Evolutionary conservation across 2,113 vertebrate species (phyloP).

Genomic region (Ammodramus savannarum): DNA sequence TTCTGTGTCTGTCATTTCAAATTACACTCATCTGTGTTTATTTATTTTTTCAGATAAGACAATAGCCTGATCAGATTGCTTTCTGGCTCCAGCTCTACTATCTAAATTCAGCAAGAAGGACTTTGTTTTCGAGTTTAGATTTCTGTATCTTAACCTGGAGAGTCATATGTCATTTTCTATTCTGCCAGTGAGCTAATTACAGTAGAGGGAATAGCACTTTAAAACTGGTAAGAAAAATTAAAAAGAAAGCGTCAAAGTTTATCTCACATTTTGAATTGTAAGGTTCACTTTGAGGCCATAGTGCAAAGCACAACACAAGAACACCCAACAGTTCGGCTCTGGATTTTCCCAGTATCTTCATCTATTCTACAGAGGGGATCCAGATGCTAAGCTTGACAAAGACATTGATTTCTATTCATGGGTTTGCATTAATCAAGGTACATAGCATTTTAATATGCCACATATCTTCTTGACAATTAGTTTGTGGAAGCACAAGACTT

Average conservation of each 20-base stretch:
- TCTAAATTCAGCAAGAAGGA: neutral
- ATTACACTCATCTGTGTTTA: neutral
- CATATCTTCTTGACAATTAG: neutral
- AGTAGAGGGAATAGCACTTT: neutral
- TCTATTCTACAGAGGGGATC: neutral
- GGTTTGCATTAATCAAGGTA: neutral
- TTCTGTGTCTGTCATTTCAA: constrained; percentile 41
- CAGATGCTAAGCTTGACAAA: neutral
- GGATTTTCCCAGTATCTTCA: neutral
- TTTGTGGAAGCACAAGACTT: neutral
- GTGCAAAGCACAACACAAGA: neutral
- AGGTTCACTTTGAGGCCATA: neutral
- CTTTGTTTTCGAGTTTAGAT: neutral
- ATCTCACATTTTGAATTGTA: neutral
- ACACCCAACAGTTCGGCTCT: neutral
- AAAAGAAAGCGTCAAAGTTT: neutral
- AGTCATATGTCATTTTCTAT: neutral
- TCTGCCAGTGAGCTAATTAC: neutral
- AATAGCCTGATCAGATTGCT: neutral
- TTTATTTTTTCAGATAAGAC: constrained; percentile 6
- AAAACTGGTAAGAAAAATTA: neutral
- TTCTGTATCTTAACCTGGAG: neutral
- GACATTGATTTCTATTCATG: neutral
- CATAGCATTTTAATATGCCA: neutral
- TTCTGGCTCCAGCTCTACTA: neutral